These are phyloP conservation scores for Elgaria multicarinata DNA, from an alignment of 2,113 vertebrate genomes.

Conservation along the genomic window DNA sequence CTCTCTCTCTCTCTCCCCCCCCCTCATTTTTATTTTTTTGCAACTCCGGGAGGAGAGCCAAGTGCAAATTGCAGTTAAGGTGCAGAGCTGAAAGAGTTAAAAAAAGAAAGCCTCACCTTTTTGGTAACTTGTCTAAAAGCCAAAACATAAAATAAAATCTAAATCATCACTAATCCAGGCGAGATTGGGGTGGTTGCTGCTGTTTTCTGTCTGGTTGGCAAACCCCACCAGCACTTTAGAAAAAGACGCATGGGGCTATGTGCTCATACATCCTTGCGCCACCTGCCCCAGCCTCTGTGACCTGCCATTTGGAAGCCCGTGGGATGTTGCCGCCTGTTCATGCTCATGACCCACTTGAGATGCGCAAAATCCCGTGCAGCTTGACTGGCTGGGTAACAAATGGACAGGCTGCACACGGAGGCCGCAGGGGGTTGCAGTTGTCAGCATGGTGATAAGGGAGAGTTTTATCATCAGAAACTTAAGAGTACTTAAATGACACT, in stretches of 20 bases:
- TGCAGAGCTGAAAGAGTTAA: background rate
- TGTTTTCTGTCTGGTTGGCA: background rate
- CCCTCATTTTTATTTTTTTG: too few species aligned
- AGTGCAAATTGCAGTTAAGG: background rate
- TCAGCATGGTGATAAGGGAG: constrained; percentile 61
- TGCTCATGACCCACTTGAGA: constrained; percentile 44
- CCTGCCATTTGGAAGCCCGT: background rate
- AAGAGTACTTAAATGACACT: constrained; percentile 72
- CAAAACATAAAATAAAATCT: background rate
- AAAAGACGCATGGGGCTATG: background rate
- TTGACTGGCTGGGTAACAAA: constrained; percentile 64
- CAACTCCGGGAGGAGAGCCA: background rate
- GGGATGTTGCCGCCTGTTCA: constrained; percentile 22
- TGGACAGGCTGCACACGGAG: constrained; percentile 48
- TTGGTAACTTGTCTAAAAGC: background rate
- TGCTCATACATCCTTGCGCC: background rate
- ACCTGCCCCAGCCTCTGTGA: background rate
- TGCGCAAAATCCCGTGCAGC: constrained; percentile 61
- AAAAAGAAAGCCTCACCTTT: background rate
- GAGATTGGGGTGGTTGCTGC: background rate
- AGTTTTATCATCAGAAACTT: constrained; percentile 72
- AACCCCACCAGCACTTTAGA: background rate
- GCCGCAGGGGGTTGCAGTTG: constrained; percentile 59
- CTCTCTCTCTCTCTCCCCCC: too few species aligned
- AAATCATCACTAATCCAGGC: background rate